Conservation (phyloP, 2,888 invertebrate genomes). For the Lamellibrachia satsuma region DNA sequence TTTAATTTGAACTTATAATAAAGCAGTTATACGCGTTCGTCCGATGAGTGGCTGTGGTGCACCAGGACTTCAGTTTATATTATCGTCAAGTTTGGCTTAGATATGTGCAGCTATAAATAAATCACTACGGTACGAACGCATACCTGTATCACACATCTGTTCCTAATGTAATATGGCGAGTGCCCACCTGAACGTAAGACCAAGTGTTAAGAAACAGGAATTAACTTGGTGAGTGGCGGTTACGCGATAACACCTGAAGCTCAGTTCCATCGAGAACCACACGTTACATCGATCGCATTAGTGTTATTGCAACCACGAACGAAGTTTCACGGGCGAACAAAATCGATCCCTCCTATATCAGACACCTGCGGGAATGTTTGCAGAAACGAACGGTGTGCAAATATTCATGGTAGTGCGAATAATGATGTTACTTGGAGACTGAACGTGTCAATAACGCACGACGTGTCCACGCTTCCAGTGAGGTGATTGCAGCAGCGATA, state of each 20-base stretch:
- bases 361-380: not conserved
- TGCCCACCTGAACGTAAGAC: not conserved
- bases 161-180: not conserved
- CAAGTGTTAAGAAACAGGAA: not conserved
- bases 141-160: not conserved
- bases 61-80: not conserved
- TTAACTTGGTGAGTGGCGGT: not conserved
- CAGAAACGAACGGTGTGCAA: slow-evolving; percentile 3
- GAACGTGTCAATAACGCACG: not conserved
- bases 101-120: not conserved
- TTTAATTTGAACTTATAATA: not conserved
- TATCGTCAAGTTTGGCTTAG: not conserved
- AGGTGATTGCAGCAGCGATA: not conserved
- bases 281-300: not conserved
- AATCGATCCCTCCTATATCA: not conserved
- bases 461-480: not conserved
- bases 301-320: not conserved
- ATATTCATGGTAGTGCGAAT: not conserved
- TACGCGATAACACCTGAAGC: not conserved
- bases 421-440: not conserved
- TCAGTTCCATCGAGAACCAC: not conserved
- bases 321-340: not conserved
- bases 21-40: not conserved
- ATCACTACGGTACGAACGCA: not conserved
- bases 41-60: not conserved